Base-by-base conservation (phyloP, 2,797 vertebrate species). In the Luscinia luscinia region DNA sequence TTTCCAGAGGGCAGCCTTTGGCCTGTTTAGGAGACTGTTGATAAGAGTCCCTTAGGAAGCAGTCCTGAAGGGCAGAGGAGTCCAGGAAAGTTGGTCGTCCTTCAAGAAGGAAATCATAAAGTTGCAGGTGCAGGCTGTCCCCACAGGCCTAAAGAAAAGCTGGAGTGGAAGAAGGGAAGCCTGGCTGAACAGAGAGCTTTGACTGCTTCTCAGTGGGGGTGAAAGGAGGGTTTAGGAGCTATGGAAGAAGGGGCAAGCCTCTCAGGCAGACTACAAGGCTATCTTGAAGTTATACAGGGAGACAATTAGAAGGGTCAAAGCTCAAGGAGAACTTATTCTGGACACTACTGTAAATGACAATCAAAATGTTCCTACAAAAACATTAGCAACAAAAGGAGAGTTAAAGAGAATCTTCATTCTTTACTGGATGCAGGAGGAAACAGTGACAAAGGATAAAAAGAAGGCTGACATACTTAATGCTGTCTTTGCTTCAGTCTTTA, bases 201-300 rank as follows among this genome's bases (percentile, higher is more conserved):
- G 34, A 9, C 43, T 57, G 38, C 13, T 49, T 36, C 18, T 57
- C 40, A 45, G 16, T 4, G 6, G 6, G 8, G 1, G 0, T 3
- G 23, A 45, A 24, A 59, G 1, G 43, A 62, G 24, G 8, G 7
- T 16, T 79, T 51, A 38, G 64, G 45, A 73, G 20, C n/a, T 66
- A 24, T 46, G 40, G 52, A 87, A 59, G 28, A 59, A 66, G 14
- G 23, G n/a, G 8, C 11, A 87, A 73, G 68, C 17, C 21, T 48
- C 41, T 68, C 15, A 61, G 55, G 12, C 40, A 67, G 21, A 61
- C 40, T 48, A 54, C 40, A 61, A 48, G 40, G 30, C 19, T 11
- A 59, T 30, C 40, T 32, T 27, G 46, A 61, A 40, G 55, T 49
- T 62, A 62, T 28, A 34, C 5, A 62, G 11, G 12, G 27, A 68